phyloP scores from a whole-genome alignment of 2,113 vertebrate species.

The Promerops cafer region DNA sequence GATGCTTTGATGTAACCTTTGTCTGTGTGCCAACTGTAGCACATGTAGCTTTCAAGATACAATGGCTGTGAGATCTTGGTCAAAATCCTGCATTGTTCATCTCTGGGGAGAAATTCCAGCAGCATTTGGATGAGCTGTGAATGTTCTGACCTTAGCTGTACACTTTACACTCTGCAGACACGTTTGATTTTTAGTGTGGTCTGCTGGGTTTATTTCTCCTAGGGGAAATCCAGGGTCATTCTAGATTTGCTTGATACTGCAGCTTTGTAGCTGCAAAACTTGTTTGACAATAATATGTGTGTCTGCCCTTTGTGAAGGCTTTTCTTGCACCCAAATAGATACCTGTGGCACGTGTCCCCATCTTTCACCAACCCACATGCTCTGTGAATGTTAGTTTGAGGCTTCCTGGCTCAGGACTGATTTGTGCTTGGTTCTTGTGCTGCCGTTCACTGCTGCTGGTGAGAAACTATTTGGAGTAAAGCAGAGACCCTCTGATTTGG shows the following conservation, averaged over 20 bases:
- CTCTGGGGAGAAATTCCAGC: not conserved
- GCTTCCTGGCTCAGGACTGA: not conserved
- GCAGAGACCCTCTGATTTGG: not conserved
- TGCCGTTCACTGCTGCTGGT: not conserved
- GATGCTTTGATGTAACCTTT: not conserved
- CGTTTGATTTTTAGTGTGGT: not conserved
- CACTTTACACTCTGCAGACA: not conserved
- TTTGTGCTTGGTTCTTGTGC: not conserved
- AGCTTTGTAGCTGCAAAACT: not conserved
- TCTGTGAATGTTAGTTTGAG: not conserved
- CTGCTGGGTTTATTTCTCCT: not conserved
- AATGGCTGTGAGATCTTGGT: not conserved
- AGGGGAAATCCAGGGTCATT: not conserved
- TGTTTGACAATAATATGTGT: not conserved
- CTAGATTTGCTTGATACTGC: not conserved
- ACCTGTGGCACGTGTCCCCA: not conserved
- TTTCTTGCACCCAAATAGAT: not conserved
- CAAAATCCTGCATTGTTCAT: not conserved
- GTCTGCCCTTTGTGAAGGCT: not conserved
- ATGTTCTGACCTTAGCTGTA: not conserved
- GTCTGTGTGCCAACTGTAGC: not conserved
- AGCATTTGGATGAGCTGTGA: not conserved
- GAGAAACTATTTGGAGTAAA: not conserved
- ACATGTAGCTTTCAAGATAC: not conserved
- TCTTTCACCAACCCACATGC: not conserved